Evolutionary conservation across 37 sponge, comb jelly and placozoan genomes (phyloP).

Genomic region (Trichoplax adhaerens): DNA sequence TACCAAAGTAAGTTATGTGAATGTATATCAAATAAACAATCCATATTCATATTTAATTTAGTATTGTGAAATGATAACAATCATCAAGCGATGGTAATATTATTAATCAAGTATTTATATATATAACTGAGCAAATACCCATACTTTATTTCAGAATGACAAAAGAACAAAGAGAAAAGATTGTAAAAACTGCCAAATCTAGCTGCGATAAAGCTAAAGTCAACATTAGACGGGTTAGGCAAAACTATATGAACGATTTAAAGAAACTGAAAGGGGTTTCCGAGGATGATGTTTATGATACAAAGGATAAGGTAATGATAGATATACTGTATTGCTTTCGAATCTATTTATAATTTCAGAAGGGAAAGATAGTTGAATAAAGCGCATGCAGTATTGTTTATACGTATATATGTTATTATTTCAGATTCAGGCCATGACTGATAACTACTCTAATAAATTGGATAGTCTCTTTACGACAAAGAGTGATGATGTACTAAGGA

Average conservation of each 20-base stretch:
- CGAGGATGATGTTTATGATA: conserved; percentile 32
- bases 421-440: conserved; percentile 40
- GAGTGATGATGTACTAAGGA: conserved; percentile 22
- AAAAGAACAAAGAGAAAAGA: conserved; percentile 36
- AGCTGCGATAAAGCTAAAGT: conserved; percentile 50
- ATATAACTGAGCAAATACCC: background rate
- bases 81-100: background rate
- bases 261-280: conserved; percentile 20
- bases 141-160: conserved; percentile 30
- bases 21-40: too few species aligned
- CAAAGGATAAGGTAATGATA: conserved; percentile 31
- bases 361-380: conserved; percentile 3
- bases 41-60: too few species aligned
- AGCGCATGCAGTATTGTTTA: background rate
- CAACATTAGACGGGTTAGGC: conserved; percentile 29
- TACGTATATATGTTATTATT: background rate
- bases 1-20: conserved; percentile 46
- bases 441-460: conserved; percentile 19
- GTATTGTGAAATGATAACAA: background rate
- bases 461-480: conserved; percentile 37
- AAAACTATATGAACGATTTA: conserved; percentile 32
- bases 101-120: background rate
- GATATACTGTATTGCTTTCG: background rate
- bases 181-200: conserved; percentile 51
- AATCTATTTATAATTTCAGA: background rate